Evolutionary conservation across 2,888 invertebrate genomes (phyloP), one percentile per base, ranked within the genome.

Genomic region (Eupeodes luniger): DNA sequence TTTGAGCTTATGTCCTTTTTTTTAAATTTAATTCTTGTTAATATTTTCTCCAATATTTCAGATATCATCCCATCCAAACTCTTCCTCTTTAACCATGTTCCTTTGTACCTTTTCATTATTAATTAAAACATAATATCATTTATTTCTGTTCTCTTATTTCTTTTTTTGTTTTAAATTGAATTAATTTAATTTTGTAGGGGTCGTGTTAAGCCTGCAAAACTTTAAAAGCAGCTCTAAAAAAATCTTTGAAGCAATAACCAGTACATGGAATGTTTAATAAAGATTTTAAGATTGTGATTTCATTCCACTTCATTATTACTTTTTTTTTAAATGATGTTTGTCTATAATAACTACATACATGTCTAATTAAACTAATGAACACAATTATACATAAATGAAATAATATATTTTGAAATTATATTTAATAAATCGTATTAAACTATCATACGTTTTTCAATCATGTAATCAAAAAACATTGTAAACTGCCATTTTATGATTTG

Each of bases 61-160:
- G 90, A 72, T 91, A 90, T 70, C 91, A 91, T 89, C 90, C 90
- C 27, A 89, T 90, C 55, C 89, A 91, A 79, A 88, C 88, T 19
- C 87, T 91, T 66, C 90, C 90, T 16, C 55, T 91, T 36, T 91
- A 87, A 90, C 57, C 59, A 57, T 44, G 5, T 72, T 62, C n/a
- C 47, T 49, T 27, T 27, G 27, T 27, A 49, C 44, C 7, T 19
- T 74, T 61, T n/a, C 47, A 57, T 61, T 83, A 66, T 9, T n/a
- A 7, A 4, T 40, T 62, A 49, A 80, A 36, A 61, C 47, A 61
- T 49, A 66, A 5, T 19, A 11, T 72, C 53, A 85, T 77, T 81
- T 75, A 51, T 76, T 70, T 36, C 1, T 5, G 5, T 40, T 40
- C 9, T 40, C 6, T 40, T 69, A 53, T 70, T 61, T 66, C 59